phyloP scores from a whole-genome alignment of 1,140 invertebrate species.

The Streblospio benedicti region DNA sequence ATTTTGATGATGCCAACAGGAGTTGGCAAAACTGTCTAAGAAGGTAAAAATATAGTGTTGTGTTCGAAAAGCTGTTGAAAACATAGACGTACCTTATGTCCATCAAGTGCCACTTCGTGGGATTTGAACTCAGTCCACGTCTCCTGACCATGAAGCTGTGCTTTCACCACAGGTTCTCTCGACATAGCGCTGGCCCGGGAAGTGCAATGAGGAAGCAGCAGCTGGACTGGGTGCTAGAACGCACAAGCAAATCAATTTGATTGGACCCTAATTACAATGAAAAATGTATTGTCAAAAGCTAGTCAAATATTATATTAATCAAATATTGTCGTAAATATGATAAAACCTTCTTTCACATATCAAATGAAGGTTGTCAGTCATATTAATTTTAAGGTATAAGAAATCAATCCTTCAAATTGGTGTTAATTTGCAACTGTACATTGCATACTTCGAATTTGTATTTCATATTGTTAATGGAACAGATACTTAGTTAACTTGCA shows the following conservation, averaged over 20 bases:
- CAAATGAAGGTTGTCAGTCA: neutral
- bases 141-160: conserved; percentile 22
- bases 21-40: too few relatives aligned
- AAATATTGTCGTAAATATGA: neutral
- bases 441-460: too few relatives aligned
- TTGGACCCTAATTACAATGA: too few relatives aligned
- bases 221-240: conserved; percentile 17
- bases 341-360: neutral
- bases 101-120: conserved; percentile 31
- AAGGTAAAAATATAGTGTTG: too few relatives aligned
- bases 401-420: neutral
- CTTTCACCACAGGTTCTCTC: conserved; percentile 36
- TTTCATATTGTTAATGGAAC: too few relatives aligned
- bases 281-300: too few relatives aligned
- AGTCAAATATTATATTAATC: too few relatives aligned
- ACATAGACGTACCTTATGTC: neutral
- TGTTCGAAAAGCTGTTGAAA: too few relatives aligned
- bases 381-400: neutral
- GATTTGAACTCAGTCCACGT: conserved; percentile 34
- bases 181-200: conserved; percentile 22
- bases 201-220: conserved; percentile 24
- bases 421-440: too few relatives aligned
- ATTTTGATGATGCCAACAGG: too few relatives aligned
- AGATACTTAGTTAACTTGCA: too few relatives aligned
- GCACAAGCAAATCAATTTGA: too few relatives aligned